phyloP scores from a whole-genome alignment of 2,888 invertebrate genomes.

The Lasioglossum marginatum region DNA sequence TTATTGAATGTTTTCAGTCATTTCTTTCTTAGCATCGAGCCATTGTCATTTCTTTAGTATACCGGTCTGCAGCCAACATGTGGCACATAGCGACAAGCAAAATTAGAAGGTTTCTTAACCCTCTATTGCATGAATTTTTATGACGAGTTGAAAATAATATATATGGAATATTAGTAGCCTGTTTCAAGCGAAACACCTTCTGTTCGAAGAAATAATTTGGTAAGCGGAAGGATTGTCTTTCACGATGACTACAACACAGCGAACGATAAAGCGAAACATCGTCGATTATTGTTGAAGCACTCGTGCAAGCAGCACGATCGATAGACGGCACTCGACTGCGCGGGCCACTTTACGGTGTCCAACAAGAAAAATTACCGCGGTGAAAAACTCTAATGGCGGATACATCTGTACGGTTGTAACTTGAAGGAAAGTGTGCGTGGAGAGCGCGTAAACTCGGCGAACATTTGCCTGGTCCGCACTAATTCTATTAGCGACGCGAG shows the following conservation, averaged over 20 bases:
- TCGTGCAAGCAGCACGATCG: not conserved
- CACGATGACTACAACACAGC: not conserved
- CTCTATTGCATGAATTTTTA: no score
- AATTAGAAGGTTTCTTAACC: no score
- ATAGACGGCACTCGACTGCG: not conserved
- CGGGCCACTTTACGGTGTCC: not conserved
- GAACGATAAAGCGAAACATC: not conserved
- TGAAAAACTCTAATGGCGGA: constrained; percentile 7
- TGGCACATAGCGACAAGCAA: no score
- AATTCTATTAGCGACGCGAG: not conserved
- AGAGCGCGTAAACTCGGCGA: constrained; percentile 4
- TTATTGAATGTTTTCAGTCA: no score
- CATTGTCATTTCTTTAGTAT: no score
- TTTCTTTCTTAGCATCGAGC: no score
- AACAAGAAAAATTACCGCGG: not conserved
- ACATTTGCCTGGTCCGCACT: not conserved
- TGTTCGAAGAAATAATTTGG: no score
- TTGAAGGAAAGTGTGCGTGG: not conserved
- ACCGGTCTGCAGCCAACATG: no score
- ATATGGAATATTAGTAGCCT: no score
- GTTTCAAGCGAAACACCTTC: no score
- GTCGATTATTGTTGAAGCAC: not conserved
- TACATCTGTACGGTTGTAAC: not conserved
- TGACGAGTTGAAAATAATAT: no score
- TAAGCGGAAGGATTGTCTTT: not conserved